Percentiles rank a stretch among this genome's conserved stretches.
Evolutionary conservation across 2,113 vertebrate species (phyloP).

Genomic region (Redunca redunca): DNA sequence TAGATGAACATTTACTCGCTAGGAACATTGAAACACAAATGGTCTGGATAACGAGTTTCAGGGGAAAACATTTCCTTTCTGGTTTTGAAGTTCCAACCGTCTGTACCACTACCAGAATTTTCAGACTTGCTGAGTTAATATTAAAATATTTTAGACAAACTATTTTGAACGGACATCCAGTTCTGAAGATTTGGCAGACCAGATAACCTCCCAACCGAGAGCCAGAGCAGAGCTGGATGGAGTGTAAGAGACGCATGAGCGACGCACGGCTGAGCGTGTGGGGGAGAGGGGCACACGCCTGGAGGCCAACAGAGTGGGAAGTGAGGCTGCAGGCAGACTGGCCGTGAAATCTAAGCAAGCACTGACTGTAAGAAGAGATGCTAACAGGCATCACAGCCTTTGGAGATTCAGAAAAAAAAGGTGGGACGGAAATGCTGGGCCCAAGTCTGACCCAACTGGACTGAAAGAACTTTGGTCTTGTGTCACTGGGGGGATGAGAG

Average conservation of each 20-base stretch:
- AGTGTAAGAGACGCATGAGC: accelerated
- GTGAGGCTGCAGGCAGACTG: accelerated
- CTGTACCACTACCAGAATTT: background rate
- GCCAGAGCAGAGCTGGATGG: background rate
- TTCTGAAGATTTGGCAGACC: background rate
- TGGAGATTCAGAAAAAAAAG: accelerated
- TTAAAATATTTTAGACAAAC: background rate
- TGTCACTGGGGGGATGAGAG: background rate
- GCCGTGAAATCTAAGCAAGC: accelerated
- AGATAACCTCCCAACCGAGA: background rate
- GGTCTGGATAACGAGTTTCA: background rate
- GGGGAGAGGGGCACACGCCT: too few relatives aligned
- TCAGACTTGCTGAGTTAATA: background rate
- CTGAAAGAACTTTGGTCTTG: background rate
- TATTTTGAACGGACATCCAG: background rate
- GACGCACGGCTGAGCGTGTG: accelerated
- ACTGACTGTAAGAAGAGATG: background rate
- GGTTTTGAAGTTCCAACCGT: background rate
- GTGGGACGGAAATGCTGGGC: background rate
- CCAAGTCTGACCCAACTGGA: background rate
- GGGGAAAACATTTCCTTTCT: background rate
- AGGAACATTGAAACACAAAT: background rate
- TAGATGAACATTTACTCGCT: background rate
- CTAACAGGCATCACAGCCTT: background rate
- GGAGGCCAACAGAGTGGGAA: background rate